Conservation (phyloP, 2,797 vertebrate genomes). For the Acropternis orthonyx region DNA sequence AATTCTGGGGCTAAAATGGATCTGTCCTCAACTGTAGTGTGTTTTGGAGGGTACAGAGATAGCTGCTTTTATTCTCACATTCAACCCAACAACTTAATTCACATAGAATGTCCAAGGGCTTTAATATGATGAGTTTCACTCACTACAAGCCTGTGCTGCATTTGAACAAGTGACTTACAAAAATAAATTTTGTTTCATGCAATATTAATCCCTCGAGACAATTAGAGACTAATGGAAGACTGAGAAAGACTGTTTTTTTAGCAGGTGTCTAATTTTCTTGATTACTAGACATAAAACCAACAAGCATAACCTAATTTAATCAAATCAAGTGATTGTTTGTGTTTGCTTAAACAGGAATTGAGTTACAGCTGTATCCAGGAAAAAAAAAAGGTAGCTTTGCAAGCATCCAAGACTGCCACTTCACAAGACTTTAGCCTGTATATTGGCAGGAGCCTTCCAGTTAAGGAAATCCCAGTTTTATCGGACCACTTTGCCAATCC, state of each 20-base stretch:
- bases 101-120: neutral
- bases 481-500: neutral
- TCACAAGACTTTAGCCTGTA: neutral
- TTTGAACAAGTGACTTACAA: neutral
- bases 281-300: slow-evolving; percentile 48
- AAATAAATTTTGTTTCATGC: slow-evolving; percentile 39
- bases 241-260: neutral
- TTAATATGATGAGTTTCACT: neutral
- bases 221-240: slow-evolving; percentile 39
- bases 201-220: slow-evolving; percentile 50
- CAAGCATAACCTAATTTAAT: slow-evolving; percentile 61
- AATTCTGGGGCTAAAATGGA: neutral
- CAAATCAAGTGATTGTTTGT: slow-evolving; percentile 54
- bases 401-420: neutral
- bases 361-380: slow-evolving; percentile 21
- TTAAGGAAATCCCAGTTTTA: neutral
- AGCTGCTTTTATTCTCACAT: neutral
- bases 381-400: neutral
- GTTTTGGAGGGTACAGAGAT: neutral
- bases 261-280: slow-evolving; percentile 55
- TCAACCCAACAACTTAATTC: neutral
- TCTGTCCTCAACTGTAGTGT: neutral
- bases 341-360: slow-evolving; percentile 61
- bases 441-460: neutral
- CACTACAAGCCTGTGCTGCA: neutral